Base-by-base conservation (phyloP, 2,113 vertebrate species). In the Apodemus speciosus region DNA sequence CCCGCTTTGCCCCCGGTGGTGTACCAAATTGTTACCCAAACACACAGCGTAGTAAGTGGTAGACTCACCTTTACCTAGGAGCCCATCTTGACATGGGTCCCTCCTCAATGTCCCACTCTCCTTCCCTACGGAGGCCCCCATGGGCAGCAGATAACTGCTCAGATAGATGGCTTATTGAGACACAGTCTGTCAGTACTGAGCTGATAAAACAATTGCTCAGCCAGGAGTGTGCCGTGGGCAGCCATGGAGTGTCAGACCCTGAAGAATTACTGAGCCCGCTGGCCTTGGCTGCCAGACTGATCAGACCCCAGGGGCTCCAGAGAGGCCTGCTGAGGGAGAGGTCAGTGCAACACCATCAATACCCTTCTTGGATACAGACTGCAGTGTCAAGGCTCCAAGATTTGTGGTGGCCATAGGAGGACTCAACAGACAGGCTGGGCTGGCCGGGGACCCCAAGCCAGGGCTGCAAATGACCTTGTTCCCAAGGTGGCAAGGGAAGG, bases 311-410 rank as follows among this genome's bases (percentile, higher is more conserved):
- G 92, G 86, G 94, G 69, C 94, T 88, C 81, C 1, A 13, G 49
- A n/a, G 89, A 53, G 86, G 3, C 77, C 90, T 75, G 64, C 64
- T 16, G 60, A 91, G 85, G 85, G 75, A 56, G 91, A 97, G 97
- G 95, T 94, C 95, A 95, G 68, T 89, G 11, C 3, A 3, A 69
- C 76, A 66, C 95, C 97, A 96, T 97, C 95, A 97, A 97, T 97
- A 97, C 92, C 91, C 84, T 3, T 51, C 80, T 84, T 49, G 0
- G 4, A 72, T 92, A 85, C 95, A 88, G 94, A 89, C 94, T 85
- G 90, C 77, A 72, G 89, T 80, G 87, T 95, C 96, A 96, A 92
- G 92, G 93, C 62, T 93, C 91, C 2, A 0, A 89, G 96, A 97
- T 97, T 96, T 97, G 93, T 95, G 85, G 94, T 60, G 0, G 20